These are phyloP conservation scores for Pseudomugil gertrudae DNA, from an alignment of 2,797 vertebrate genomes.

Conservation along the genomic window DNA sequence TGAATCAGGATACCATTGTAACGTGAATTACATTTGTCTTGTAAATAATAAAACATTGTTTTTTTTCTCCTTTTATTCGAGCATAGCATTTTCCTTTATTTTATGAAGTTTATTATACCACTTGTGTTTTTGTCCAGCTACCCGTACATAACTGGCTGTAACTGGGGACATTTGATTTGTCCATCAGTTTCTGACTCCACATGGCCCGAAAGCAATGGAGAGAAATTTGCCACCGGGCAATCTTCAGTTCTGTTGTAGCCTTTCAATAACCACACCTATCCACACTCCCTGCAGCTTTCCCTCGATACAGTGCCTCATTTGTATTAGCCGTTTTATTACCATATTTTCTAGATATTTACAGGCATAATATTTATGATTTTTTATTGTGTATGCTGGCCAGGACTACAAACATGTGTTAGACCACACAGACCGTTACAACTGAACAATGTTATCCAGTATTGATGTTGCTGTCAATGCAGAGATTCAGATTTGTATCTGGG, in stretches of 20 bases:
- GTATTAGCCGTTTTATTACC: background rate
- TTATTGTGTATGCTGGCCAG: slow-evolving; percentile 9
- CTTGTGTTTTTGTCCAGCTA: slow-evolving; percentile 13
- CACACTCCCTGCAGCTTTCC: slow-evolving; percentile 12
- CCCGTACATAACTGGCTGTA: background rate
- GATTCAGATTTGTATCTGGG: slow-evolving; percentile 3
- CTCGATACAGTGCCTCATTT: slow-evolving; percentile 16
- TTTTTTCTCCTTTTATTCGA: background rate
- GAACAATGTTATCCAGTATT: slow-evolving; percentile 1
- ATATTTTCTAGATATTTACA: no score
- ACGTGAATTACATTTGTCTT: no score
- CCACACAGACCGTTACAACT: slow-evolving; percentile 31
- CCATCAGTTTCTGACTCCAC: slow-evolving; percentile 9
- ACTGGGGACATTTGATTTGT: slow-evolving; percentile 11
- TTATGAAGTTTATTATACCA: no score
- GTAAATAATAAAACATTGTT: background rate
- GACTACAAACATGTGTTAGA: slow-evolving; percentile 23
- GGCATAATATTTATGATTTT: background rate
- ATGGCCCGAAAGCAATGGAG: slow-evolving; percentile 19
- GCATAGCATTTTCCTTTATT: background rate
- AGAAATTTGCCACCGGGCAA: slow-evolving; percentile 4
- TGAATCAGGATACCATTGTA: no score
- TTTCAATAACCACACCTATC: slow-evolving; percentile 21
- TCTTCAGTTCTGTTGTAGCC: slow-evolving; percentile 2
- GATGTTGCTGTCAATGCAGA: slow-evolving; percentile 21